phyloP scores from a whole-genome alignment of 2,113 vertebrate species.

The Gnathonemus longibarbis region DNA sequence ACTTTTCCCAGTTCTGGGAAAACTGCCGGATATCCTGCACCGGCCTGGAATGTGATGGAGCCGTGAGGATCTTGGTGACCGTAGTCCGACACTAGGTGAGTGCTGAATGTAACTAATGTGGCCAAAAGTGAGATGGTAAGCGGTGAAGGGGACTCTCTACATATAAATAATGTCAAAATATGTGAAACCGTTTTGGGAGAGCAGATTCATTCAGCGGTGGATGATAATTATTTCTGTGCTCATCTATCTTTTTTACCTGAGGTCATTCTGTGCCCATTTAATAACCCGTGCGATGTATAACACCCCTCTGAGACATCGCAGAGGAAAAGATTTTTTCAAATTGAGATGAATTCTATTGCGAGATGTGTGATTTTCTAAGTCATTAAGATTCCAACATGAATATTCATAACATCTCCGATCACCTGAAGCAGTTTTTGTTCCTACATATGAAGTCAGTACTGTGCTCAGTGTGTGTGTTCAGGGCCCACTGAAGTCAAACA shows the following conservation, averaged over 20 bases:
- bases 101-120: not conserved
- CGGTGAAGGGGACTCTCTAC: not conserved
- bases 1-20: not conserved
- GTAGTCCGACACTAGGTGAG: not conserved
- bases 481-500: not conserved
- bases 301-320: not conserved
- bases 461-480: not conserved
- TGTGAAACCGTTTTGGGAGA: not conserved
- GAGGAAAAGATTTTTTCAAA: not conserved
- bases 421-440: slow-evolving; percentile 23
- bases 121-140: not conserved
- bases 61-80: not conserved
- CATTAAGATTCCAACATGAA: slow-evolving; percentile 8
- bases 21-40: not conserved
- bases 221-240: slow-evolving; percentile 1
- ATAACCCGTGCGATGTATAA: not conserved
- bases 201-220: not conserved
- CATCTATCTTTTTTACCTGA: not conserved
- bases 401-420: slow-evolving; percentile 12
- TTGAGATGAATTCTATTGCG: slow-evolving; percentile 4
- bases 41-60: not conserved
- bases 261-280: not conserved
- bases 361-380: slow-evolving; percentile 2
- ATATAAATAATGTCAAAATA: not conserved
- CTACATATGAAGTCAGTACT: not conserved